Evolutionary conservation across 2,888 invertebrate genomes (phyloP).

Genomic region (Mythimna vitellina): DNA sequence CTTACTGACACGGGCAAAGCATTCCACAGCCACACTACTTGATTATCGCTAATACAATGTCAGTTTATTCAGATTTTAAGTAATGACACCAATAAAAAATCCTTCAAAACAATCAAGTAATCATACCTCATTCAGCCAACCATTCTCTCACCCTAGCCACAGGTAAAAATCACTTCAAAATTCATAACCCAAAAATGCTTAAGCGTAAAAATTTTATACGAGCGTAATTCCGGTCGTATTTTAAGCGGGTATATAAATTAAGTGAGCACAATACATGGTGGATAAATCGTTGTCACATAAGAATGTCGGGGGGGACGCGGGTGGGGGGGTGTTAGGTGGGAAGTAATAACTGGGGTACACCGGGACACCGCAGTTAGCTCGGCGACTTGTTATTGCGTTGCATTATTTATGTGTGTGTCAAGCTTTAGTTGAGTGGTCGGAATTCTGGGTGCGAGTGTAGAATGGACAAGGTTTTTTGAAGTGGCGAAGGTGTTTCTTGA

Average conservation of each 20-base stretch:
- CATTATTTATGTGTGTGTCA: constrained; percentile 87
- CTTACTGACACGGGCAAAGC: too few species aligned
- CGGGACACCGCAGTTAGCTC: constrained; percentile 86
- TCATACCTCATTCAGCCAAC: constrained; percentile 5
- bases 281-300: constrained; percentile 90
- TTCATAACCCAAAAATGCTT: constrained; percentile 50
- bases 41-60: background rate
- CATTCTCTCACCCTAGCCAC: background rate
- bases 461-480: constrained; percentile 21
- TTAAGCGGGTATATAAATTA: constrained; percentile 86
- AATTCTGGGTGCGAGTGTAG: constrained; percentile 13
- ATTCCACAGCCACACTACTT: too few species aligned
- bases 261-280: constrained; percentile 86
- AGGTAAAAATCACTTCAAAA: constrained; percentile 47
- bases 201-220: constrained; percentile 74
- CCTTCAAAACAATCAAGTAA: constrained; percentile 5
- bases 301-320: constrained; percentile 83
- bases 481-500: constrained; percentile 12
- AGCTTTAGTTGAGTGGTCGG: constrained; percentile 69
- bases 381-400: constrained; percentile 85
- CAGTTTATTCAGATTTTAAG: background rate
- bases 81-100: background rate
- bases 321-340: constrained; percentile 73
- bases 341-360: constrained; percentile 86
- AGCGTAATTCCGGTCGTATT: constrained; percentile 82